These are phyloP conservation scores for Hyles lineata DNA, from an alignment of 2,888 invertebrate species.

Conservation along the genomic window DNA sequence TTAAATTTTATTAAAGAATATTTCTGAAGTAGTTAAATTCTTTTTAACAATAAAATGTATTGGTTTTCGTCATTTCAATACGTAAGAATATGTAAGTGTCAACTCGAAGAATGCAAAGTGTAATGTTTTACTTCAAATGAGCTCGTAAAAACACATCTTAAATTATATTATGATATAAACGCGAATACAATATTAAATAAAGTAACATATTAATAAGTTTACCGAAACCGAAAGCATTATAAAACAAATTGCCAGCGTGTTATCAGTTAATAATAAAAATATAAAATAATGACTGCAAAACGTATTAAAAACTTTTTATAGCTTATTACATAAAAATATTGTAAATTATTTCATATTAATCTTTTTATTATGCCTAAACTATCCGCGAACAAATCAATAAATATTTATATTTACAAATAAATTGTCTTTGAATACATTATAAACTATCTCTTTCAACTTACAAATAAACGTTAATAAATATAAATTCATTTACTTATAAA, in stretches of 20 bases:
- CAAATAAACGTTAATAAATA: background rate
- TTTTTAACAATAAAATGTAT: too few species aligned
- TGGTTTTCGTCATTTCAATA: too few species aligned
- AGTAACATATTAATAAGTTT: background rate
- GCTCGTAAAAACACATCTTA: background rate
- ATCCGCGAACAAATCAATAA: background rate
- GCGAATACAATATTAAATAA: conserved; percentile 8
- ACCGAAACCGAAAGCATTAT: background rate
- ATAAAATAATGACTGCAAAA: background rate
- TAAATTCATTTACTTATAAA: background rate
- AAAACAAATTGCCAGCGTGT: background rate
- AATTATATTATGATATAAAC: background rate
- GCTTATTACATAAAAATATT: background rate
- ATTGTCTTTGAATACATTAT: background rate
- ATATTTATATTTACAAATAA: background rate
- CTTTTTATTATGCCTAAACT: background rate
- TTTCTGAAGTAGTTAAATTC: too few species aligned
- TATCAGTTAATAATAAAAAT: conserved; percentile 6
- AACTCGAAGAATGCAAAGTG: background rate
- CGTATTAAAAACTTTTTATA: background rate
- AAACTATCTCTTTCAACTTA: background rate
- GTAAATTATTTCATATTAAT: background rate
- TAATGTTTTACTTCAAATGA: background rate
- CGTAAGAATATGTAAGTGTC: too few species aligned
- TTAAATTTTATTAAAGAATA: too few species aligned